Base-by-base conservation (phyloP, 1,140 invertebrate genomes). In the Heliconius melpomene region DNA sequence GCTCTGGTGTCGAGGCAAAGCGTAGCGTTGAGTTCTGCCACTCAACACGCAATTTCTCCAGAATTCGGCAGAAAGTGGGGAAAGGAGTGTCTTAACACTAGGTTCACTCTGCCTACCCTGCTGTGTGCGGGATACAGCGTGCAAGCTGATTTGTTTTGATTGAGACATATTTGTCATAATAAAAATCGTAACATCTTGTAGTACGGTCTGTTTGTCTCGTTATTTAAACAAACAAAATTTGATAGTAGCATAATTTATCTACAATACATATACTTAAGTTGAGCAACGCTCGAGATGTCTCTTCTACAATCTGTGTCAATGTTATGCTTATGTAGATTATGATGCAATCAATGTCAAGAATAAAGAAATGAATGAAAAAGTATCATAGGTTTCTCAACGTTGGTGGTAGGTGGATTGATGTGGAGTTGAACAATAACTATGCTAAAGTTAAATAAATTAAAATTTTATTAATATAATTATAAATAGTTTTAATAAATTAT, bases 301-400 rank as follows among this genome's bases (percentile, higher is more conserved):
- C n/a, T 29, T 66, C 60, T 6, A 50, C 46, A 74, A 74, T 74
- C 13, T 54, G 29, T 46, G 73, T 52, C 73, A 74, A 74, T 74
- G 73, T 74, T 74, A 74, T 74, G 73, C 50, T 74, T 74, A 52
- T 23, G 73, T 52, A 40, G 50, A 52, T 52, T 23, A 52, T 52
- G 46, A 74, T 52, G 40, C 73, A 74, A 72, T 29, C 73, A 74
- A 72, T 66, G 60, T 66, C 60, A 66, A 66, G 60, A 66, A 57
- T 57, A 57, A 66, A 66, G 60, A 66, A 66, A 66, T 66, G 60
- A 66, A 66, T 66, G 60, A 29, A 29, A 66, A 29, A 13, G 26
- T 26, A 29, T 66, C 29, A 29, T 23, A 60, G n/a, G 60, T 66
- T 66, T 29, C 60, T 26, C 26, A 66, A 66, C 60, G 60, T 66